phyloP scores from a whole-genome alignment of 2,888 invertebrate species.

The Rhagium mordax region DNA sequence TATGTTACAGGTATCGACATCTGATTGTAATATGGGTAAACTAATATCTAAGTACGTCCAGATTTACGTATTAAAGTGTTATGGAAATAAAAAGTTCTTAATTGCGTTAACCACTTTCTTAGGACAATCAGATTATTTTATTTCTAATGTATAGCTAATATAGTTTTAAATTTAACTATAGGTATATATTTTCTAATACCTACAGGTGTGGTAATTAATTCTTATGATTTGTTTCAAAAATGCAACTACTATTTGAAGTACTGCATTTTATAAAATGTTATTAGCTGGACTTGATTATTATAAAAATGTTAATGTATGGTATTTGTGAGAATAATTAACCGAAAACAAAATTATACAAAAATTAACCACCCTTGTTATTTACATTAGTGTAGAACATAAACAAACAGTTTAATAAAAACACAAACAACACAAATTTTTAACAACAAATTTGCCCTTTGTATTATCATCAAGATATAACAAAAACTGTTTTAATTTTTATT shows the following conservation, averaged over 20 bases:
- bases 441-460: neutral
- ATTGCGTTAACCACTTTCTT: neutral
- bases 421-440: conserved; percentile 16
- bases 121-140: neutral
- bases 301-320: neutral
- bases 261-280: neutral
- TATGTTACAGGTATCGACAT: neutral
- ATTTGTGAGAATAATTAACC: neutral
- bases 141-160: too few species aligned
- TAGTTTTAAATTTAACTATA: too few species aligned
- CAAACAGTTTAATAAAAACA: conserved; percentile 16
- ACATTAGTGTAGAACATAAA: conserved; percentile 4
- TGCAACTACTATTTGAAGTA: neutral
- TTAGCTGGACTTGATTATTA: neutral
- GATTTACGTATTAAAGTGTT: neutral
- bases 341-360: neutral
- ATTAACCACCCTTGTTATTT: neutral
- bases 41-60: conserved; percentile 3
- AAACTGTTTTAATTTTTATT: neutral
- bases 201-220: too few species aligned
- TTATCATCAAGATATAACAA: conserved; percentile 17
- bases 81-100: conserved; percentile 27
- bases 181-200: too few species aligned
- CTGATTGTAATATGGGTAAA: neutral
- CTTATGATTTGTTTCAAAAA: too few species aligned